Evolutionary conservation across 2,113 vertebrate genomes (phyloP), one percentile per base, ranked within the genome.

Genomic region (Lutjanus erythropterus): DNA sequence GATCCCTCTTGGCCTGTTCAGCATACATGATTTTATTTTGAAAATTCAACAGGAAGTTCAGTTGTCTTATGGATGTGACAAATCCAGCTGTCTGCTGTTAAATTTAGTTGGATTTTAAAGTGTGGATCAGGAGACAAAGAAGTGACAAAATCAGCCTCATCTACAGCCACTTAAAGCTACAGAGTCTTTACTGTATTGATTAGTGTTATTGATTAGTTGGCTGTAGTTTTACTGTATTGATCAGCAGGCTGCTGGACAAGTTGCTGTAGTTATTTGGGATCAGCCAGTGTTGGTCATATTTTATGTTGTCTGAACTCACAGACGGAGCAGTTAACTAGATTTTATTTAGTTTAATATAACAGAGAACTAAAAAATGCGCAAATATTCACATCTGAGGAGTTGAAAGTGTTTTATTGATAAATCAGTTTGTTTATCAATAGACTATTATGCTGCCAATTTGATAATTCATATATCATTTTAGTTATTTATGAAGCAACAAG

Each of bases 41-140:
- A 78, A 87, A 86, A 1, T 5, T 1, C 0, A 14, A 21, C 29
- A 9, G 80, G 83, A 87, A 70, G 61, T 59, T 0, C 0, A 2
- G 39, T 9, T n/a, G 52, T 62, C 9, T 37, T 14, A 9, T 7
- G 15, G 3, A 46, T 1, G 3, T 87, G 87, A 91, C 89, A 86
- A 49, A 21, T 78, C 60, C 83, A 88, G 72, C 85, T 84, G 84
- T 85, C 78, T 68, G 42, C 46, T 71, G 59, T 81, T 58, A 76
- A 44, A 77, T 74, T 77, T 37, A 84, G 53, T 21, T 44, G 52
- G 41, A 58, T 42, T 47, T 41, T 33, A 5, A 44, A 80, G 71
- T 68, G 49, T 58, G 41, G 10, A 42, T 25, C 41, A 67, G 14
- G 9, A 46, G 25, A 19, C 5, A 60, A 65, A 65, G 42, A 66